phyloP scores from a whole-genome alignment of 2,888 invertebrate species.

The Nephrocerus scutellatus region DNA sequence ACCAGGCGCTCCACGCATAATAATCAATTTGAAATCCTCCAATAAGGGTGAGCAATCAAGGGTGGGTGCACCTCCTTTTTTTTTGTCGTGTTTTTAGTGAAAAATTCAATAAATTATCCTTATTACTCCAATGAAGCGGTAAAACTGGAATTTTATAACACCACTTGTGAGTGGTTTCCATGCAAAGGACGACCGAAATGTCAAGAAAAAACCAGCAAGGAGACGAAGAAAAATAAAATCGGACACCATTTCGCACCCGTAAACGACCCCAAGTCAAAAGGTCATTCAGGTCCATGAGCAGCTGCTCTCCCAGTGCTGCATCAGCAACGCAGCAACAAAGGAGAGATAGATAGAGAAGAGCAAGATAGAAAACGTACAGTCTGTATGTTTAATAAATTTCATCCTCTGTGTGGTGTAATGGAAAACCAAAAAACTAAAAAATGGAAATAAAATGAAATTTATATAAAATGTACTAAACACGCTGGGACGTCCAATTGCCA shows the following conservation, averaged over 20 bases:
- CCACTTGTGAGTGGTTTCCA: constrained; percentile 31
- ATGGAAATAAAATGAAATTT: constrained; percentile 27
- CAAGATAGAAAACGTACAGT: no score
- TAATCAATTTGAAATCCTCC: no score
- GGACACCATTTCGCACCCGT: constrained; percentile 18
- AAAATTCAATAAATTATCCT: constrained; percentile 44
- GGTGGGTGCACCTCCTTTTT: no score
- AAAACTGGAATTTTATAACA: constrained; percentile 40
- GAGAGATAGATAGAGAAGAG: no score
- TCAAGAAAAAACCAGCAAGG: neutral
- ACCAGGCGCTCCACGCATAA: no score
- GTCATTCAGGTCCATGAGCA: constrained; percentile 21
- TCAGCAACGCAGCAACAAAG: constrained; percentile 11
- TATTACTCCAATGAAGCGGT: constrained; percentile 44
- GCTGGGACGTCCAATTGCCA: constrained; percentile 4
- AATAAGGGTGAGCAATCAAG: no score
- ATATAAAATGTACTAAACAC: constrained; percentile 23
- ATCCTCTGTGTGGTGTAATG: no score
- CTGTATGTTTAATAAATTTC: no score
- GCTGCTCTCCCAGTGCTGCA: neutral
- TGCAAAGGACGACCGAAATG: constrained; percentile 4
- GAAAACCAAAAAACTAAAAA: no score
- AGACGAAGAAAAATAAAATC: constrained; percentile 13
- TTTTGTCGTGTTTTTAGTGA: no score
- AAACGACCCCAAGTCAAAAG: constrained; percentile 16